These are phyloP conservation scores for Nannoperca australis DNA, from an alignment of 2,797 vertebrate species.

Conservation along the genomic window DNA sequence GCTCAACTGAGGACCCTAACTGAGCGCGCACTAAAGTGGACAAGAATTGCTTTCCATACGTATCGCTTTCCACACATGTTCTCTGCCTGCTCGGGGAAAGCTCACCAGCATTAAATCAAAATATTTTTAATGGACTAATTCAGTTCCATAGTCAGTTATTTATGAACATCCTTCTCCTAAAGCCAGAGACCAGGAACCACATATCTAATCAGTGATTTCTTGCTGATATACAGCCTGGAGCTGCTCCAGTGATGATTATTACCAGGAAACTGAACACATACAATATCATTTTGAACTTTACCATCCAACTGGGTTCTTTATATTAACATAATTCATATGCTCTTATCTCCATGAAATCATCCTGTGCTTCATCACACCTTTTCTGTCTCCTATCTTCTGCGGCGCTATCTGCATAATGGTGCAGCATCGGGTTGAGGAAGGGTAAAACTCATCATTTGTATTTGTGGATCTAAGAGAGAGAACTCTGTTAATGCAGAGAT, in stretches of 20 bases:
- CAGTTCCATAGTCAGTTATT: conserved; percentile 46
- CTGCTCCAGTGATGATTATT: conserved; percentile 54
- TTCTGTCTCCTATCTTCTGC: background rate
- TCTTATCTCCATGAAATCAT: conserved; percentile 48
- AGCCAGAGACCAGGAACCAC: conserved; percentile 40
- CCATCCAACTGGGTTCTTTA: conserved; percentile 43
- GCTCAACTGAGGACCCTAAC: conserved; percentile 30
- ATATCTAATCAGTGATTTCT: conserved; percentile 46
- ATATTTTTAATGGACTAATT: conserved; percentile 58
- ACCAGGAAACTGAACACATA: conserved; percentile 52
- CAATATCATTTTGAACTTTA: conserved; percentile 68
- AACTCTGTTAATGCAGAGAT: background rate
- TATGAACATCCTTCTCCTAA: conserved; percentile 44
- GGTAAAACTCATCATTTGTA: conserved; percentile 33
- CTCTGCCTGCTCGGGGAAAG: conserved; percentile 21
- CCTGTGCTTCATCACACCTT: conserved; percentile 30
- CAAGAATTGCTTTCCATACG: background rate
- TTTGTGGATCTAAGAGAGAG: conserved; percentile 1
- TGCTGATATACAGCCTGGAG: conserved; percentile 47
- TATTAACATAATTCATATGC: conserved; percentile 53
- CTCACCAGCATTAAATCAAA: conserved; percentile 43
- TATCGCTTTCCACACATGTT: background rate
- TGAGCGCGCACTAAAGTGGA: background rate
- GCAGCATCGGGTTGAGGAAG: conserved; percentile 10
- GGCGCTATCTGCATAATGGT: conserved; percentile 32